These are phyloP conservation scores for Octopus bimaculoides DNA, from an alignment of 1,140 invertebrate species.

Conservation along the genomic window DNA sequence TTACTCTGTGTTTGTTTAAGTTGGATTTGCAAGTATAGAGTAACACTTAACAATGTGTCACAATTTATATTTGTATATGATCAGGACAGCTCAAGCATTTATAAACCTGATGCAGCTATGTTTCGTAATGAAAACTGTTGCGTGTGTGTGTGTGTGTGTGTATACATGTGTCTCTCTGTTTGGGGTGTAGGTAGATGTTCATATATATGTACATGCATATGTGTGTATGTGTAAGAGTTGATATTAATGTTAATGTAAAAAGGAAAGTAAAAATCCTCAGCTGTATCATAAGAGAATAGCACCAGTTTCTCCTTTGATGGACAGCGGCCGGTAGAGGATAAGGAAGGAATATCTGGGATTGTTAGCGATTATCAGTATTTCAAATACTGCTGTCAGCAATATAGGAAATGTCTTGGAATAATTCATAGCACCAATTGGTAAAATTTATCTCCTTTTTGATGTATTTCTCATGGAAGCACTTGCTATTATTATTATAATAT, in stretches of 20 bases:
- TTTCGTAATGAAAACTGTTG: neutral
- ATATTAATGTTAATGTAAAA: neutral
- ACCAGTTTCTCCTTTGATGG: constrained; percentile 4
- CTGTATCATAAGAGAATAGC: neutral
- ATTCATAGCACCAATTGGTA: constrained; percentile 12
- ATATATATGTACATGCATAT: neutral
- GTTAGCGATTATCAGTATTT: constrained; percentile 6
- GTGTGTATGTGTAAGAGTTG: neutral
- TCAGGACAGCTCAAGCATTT: neutral
- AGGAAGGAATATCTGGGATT: constrained; percentile 8
- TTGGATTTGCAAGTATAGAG: neutral
- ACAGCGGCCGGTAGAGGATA: neutral
- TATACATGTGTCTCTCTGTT: neutral
- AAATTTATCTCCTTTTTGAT: constrained; percentile 16
- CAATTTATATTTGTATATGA: neutral
- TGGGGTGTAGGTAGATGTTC: neutral
- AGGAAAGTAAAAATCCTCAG: neutral
- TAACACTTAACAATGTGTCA: neutral
- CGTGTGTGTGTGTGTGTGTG: neutral
- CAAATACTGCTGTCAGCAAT: neutral
- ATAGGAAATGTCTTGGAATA: constrained; percentile 6
- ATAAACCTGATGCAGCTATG: neutral
- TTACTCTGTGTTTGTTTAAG: neutral
- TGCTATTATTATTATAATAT: constrained; percentile 7
- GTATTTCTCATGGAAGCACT: constrained; percentile 15